Evolutionary conservation across 2,113 vertebrate genomes (phyloP).

Genomic region (Callaeas wilsoni): DNA sequence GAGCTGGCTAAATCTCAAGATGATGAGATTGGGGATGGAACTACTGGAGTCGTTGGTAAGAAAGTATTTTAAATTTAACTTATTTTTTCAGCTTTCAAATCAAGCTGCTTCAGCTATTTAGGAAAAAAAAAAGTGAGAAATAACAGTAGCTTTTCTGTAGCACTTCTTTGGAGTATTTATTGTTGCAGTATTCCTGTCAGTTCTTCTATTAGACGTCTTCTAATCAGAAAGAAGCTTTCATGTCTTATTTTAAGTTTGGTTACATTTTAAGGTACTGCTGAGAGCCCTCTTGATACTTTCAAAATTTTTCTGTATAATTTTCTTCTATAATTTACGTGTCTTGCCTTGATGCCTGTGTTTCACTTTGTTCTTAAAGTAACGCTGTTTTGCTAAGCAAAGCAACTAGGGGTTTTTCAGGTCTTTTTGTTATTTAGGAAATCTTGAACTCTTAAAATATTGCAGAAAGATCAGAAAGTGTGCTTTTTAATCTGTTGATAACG

Average conservation of each 20-base stretch:
- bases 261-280: neutral
- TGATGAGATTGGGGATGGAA: slow-evolving; percentile 98
- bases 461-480: accelerated
- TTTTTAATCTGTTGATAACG: neutral
- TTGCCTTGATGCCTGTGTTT: accelerated
- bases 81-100: neutral
- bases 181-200: neutral
- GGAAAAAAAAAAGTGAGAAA: accelerated
- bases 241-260: neutral
- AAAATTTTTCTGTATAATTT: neutral
- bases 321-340: neutral
- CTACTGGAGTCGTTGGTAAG: slow-evolving; percentile 97
- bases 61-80: neutral
- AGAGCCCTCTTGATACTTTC: neutral
- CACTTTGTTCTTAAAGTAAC: neutral
- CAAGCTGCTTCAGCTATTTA: neutral
- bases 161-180: neutral
- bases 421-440: neutral
- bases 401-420: neutral
- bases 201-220: neutral
- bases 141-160: neutral
- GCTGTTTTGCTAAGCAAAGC: neutral
- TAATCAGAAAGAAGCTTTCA: neutral
- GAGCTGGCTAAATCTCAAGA: slow-evolving; percentile 97
- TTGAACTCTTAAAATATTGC: neutral